Conservation (phyloP, 1,140 invertebrate species). For the Drosophila nannoptera region DNA sequence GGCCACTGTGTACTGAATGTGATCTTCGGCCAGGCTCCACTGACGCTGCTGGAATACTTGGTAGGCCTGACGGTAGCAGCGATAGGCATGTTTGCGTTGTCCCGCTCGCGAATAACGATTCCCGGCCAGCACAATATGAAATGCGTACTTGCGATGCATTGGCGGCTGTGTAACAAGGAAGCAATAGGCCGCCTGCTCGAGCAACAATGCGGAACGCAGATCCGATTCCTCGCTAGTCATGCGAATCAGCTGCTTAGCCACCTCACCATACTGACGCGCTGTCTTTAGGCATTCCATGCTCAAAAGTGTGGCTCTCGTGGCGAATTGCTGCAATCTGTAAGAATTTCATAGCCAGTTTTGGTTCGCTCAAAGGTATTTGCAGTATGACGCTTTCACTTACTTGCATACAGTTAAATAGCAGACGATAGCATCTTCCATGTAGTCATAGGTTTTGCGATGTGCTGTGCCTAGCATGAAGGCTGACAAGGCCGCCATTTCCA, state of each 20-base stretch:
- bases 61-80: conserved; percentile 95
- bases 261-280: conserved; percentile 88
- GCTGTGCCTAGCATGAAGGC: conserved; percentile 93
- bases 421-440: conserved; percentile 95
- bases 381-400: conserved; percentile 76
- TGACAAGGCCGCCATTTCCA: conserved; percentile 96
- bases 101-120: conserved; percentile 95
- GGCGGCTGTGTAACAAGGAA: conserved; percentile 86
- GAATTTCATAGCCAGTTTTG: not conserved
- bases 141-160: conserved; percentile 96
- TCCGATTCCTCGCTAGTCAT: conserved; percentile 98
- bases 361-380: too few relatives aligned
- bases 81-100: conserved; percentile 92
- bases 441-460: conserved; percentile 88
- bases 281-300: conserved; percentile 92
- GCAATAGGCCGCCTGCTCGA: conserved; percentile 97
- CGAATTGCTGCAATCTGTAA: conserved; percentile 90
- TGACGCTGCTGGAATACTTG: conserved; percentile 87
- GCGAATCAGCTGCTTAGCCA: conserved; percentile 94
- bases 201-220: conserved; percentile 91
- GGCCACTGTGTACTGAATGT: conserved; percentile 96
- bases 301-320: conserved; percentile 92
- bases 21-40: conserved; percentile 95
- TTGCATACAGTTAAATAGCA: conserved; percentile 94
- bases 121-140: conserved; percentile 96